Evolutionary conservation across 2,113 vertebrate species (phyloP), one percentile per base, ranked within the genome.

Genomic region (Limanda limanda): DNA sequence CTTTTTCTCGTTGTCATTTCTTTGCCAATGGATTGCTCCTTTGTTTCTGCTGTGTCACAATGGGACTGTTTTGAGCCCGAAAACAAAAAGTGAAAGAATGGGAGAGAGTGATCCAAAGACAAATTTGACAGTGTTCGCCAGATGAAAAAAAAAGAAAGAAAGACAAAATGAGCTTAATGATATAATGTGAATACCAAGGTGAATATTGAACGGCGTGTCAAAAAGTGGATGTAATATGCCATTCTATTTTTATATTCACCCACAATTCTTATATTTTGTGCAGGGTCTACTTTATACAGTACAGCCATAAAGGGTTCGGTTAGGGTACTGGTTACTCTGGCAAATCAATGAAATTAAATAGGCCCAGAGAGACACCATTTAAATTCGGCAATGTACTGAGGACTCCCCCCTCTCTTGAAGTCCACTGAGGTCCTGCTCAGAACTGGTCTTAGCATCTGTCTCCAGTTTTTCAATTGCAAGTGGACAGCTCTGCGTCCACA

Each of bases 41-140:
- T 84, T 75, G 68, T 81, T 80, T 83, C 40, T 58, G 61, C 48
- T 54, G 56, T 68, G 68, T 74, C 68, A 82, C 74, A 74, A 37
- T 76, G 54, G 75, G 65, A 79, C 72, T 74, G 45, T 20, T 21
- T 40, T n/a, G 62, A 65, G 52, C 45, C 17, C 47, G 31, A 68
- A 47, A 21, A 17, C 55, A 27, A 25, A 47, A 15, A 23, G 47
- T 5, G 1, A 56, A 70, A 47, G 63, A 62, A 67, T 13, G 72
- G 60, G 52, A 66, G 14, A 15, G 20, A 54, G 27, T 1, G 13
- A 68, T 35, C 17, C 10, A n/a, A 51, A 52, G 21, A 67, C 2
- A 66, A 2, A 51, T 51, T 31, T 55, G 23, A 74, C 45, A 15
- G n/a, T 23, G 40, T 17, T 6, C 48, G 23, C 13, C 40, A 13